Conservation (phyloP, 1,140 invertebrate species). For the Drosophila melanogaster region Release_6_plus_ISO1_MT NT_033777.3:17447501-17448000, state of each 20-base stretch:
- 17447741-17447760: constrained; percentile 35
- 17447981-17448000: background rate
- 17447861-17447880: constrained; percentile 12
- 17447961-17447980: constrained; percentile 25
- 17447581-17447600: constrained; percentile 62
- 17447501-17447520: constrained; percentile 43
- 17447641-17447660: constrained; percentile 23
- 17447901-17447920: constrained; percentile 24
- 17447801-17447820: constrained; percentile 50
- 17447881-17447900: constrained; percentile 38
- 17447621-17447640: constrained; percentile 65
- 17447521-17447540: constrained; percentile 61
- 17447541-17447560: constrained; percentile 73
- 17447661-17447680: constrained; percentile 56
- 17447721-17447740: constrained; percentile 57
- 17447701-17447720: constrained; percentile 34
- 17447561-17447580: constrained; percentile 79
- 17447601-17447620: constrained; percentile 73
- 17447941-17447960: constrained; percentile 7
- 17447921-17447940: constrained; percentile 16
- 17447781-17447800: constrained; percentile 53
- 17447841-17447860: background rate
- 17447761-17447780: constrained; percentile 55
- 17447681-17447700: constrained; percentile 58
- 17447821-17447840: constrained; percentile 25